Evolutionary conservation across 2,888 invertebrate genomes (phyloP).

Genomic region (Antheraea assamensis): DNA sequence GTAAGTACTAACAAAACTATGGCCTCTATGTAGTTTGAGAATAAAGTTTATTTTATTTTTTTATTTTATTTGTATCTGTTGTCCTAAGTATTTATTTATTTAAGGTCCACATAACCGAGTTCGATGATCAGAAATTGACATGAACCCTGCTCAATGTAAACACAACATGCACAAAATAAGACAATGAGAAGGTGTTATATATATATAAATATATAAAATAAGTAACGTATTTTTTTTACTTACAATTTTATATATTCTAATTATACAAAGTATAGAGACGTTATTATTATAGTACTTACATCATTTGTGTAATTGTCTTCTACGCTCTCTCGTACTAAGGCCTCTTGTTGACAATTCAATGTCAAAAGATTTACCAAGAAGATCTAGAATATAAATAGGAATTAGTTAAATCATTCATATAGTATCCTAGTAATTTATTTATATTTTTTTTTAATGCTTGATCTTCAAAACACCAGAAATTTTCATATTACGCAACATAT

Average conservation of each 20-base stretch:
- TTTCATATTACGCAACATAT: background rate
- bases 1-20: too few species aligned
- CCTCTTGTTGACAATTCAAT: constrained; percentile 65
- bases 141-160: too few species aligned
- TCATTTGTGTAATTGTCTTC: constrained; percentile 39
- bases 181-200: too few species aligned
- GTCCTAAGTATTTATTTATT: too few species aligned
- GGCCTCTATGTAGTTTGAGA: too few species aligned
- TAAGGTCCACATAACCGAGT: too few species aligned
- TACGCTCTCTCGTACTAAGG: constrained; percentile 39
- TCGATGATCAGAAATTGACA: too few species aligned
- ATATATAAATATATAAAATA: background rate
- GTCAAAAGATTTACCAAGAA: constrained; percentile 64
- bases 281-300: constrained; percentile 51
- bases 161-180: too few species aligned
- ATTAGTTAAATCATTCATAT: background rate
- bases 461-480: background rate
- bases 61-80: too few species aligned
- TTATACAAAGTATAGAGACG: background rate
- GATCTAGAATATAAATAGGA: constrained; percentile 47
- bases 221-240: background rate
- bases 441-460: background rate
- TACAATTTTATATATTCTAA: too few species aligned
- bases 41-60: too few species aligned
- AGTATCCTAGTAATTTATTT: background rate